Conservation (phyloP, 1,140 invertebrate species). For the Ladona fulva region DNA sequence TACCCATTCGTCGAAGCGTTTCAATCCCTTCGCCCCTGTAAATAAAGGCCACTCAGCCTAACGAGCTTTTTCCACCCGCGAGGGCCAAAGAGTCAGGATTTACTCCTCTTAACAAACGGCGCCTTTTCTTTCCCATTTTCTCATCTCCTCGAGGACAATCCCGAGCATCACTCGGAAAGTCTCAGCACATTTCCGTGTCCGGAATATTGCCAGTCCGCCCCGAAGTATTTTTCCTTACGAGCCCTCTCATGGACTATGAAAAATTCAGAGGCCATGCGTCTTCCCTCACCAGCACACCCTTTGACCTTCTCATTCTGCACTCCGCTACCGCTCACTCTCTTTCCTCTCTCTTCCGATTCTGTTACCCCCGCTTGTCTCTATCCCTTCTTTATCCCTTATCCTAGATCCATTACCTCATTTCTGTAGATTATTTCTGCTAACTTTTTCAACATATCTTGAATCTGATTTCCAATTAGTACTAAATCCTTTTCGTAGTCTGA, state of each 20-base stretch:
- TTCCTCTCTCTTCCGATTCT: not conserved
- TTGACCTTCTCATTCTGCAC: not conserved
- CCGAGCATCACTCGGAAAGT: constrained; percentile 8
- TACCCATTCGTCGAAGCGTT: too few relatives aligned
- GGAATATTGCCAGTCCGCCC: not conserved
- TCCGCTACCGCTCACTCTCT: not conserved
- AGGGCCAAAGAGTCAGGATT: too few relatives aligned
- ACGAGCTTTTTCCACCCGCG: too few relatives aligned
- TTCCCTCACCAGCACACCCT: not conserved
- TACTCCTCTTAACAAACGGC: too few relatives aligned
- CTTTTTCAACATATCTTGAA: too few relatives aligned
- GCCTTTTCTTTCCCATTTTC: not conserved
- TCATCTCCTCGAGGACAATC: not conserved
- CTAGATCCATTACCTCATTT: not conserved
- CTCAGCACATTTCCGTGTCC: constrained; percentile 2
- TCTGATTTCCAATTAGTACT: too few relatives aligned
- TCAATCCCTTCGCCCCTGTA: too few relatives aligned
- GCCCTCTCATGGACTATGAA: constrained; percentile 7
- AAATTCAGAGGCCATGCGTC: constrained; percentile 2
- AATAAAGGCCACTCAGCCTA: too few relatives aligned
- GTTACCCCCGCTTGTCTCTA: not conserved
- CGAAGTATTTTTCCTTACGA: not conserved
- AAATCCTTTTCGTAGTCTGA: too few relatives aligned
- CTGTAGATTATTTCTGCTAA: not conserved
- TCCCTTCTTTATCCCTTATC: not conserved